Conservation (phyloP, 2,797 vertebrate species). For the Artibeus jamaicensis region DNA sequence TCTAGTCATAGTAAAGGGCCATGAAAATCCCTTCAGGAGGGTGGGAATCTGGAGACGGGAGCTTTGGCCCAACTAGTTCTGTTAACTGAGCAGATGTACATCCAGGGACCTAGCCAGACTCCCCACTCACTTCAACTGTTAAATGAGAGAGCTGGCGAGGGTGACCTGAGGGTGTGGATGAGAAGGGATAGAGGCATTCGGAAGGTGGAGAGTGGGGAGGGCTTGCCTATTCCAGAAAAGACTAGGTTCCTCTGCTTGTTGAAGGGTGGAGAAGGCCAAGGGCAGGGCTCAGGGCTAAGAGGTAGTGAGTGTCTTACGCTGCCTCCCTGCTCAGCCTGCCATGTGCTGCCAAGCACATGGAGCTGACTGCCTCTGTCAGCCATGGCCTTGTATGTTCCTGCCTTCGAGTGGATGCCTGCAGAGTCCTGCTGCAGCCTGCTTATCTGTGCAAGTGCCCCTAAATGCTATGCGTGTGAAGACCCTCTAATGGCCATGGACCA, state of each 20-base stretch:
- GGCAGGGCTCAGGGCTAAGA: neutral
- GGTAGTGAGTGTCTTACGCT: neutral
- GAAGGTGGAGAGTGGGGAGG: neutral
- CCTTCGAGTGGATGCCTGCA: neutral
- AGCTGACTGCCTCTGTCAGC: neutral
- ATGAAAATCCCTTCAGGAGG: neutral
- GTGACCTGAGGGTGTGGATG: neutral
- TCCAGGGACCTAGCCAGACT: neutral
- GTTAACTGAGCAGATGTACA: neutral
- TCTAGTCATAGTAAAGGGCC: neutral
- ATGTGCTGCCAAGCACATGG: neutral
- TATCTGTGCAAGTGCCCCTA: slow-evolving; percentile 38
- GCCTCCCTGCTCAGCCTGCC: neutral
- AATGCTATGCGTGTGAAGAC: neutral
- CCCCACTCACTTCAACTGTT: neutral
- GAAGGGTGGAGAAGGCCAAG: neutral
- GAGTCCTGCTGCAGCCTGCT: slow-evolving; percentile 46
- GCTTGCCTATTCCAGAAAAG: neutral
- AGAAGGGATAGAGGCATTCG: neutral
- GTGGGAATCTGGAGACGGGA: neutral
- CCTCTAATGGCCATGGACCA: neutral
- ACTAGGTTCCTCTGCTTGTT: neutral
- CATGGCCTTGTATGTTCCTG: neutral
- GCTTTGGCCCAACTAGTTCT: neutral
- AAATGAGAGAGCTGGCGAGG: neutral